phyloP scores from a whole-genome alignment of 2,888 invertebrate species.

The Nephrocerus scutellatus region DNA sequence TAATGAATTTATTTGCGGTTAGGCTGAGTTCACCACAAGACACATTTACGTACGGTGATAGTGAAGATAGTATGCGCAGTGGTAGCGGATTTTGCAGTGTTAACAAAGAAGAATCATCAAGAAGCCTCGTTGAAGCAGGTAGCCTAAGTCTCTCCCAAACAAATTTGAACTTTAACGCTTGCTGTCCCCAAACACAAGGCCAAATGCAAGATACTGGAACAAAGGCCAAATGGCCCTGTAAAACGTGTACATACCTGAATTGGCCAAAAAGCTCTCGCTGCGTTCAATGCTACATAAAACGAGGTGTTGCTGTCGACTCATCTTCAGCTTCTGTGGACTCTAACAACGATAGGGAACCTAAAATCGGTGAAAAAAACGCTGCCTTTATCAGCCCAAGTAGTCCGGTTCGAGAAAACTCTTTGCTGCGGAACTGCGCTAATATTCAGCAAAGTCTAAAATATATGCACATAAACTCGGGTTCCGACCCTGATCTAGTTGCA shows the following conservation, averaged over 20 bases:
- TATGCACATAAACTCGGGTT: constrained; percentile 34
- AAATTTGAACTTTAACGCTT: constrained; percentile 38
- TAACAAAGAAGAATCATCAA: neutral
- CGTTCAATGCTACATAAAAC: constrained; percentile 43
- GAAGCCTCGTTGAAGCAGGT: constrained; percentile 34
- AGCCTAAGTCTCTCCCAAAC: constrained; percentile 29
- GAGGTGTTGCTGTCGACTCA: constrained; percentile 25
- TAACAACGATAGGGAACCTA: constrained; percentile 21
- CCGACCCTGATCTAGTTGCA: constrained; percentile 42
- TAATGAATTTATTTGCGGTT: constrained; percentile 13
- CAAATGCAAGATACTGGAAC: constrained; percentile 14
- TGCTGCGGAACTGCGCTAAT: too few species aligned
- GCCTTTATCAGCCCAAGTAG: too few species aligned
- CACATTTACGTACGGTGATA: constrained; percentile 25
- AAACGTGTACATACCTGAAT: constrained; percentile 67
- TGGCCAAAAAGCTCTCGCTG: constrained; percentile 56
- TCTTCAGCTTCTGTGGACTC: constrained; percentile 19
- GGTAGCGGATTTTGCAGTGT: constrained; percentile 17
- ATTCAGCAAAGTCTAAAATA: constrained; percentile 35
- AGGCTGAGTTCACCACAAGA: constrained; percentile 47
- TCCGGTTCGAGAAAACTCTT: too few species aligned
- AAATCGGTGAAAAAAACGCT: too few species aligned
- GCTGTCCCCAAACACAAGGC: constrained; percentile 33
- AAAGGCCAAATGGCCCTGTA: constrained; percentile 58
- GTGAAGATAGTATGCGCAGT: constrained; percentile 28